Conservation (phyloP, 2,113 vertebrate species). For the Larimichthys crocea region DNA sequence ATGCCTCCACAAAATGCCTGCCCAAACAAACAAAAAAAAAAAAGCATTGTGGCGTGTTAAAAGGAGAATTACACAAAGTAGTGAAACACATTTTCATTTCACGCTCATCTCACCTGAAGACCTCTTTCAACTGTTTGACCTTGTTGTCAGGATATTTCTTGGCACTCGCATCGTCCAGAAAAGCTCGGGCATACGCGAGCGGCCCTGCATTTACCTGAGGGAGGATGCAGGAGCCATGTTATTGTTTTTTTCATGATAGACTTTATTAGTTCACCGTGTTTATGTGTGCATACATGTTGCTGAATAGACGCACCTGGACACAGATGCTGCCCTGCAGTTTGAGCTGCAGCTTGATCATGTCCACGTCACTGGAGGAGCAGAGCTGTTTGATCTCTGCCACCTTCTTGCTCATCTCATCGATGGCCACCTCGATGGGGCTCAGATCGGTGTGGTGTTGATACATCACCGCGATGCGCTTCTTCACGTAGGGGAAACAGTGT, state of each 20-base stretch:
- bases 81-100: background rate
- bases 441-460: constrained; percentile 98
- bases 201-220: constrained; percentile 96
- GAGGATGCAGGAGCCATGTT: background rate
- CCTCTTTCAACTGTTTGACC: constrained; percentile 96
- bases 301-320: constrained; percentile 88
- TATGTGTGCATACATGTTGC: background rate
- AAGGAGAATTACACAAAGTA: constrained; percentile 24
- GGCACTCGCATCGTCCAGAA: constrained; percentile 93
- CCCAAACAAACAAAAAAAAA: background rate
- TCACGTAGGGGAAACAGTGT: constrained; percentile 97
- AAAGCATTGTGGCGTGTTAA: background rate
- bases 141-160: constrained; percentile 98
- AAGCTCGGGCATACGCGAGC: constrained; percentile 95
- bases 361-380: constrained; percentile 93
- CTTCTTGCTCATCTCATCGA: constrained; percentile 99
- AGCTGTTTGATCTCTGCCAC: constrained; percentile 94
- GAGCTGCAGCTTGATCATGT: constrained; percentile 98
- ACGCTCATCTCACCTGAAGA: constrained; percentile 89
- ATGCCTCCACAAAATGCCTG: constrained; percentile 98
- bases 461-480: constrained; percentile 97
- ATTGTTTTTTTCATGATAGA: background rate
- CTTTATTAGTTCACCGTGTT: background rate
- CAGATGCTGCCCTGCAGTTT: constrained; percentile 98
- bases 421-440: constrained; percentile 98